Percentiles rank a stretch among this genome's conserved stretches.
phyloP scores from a whole-genome alignment of 2,113 vertebrate species.

The Tragelaphus scriptus region DNA sequence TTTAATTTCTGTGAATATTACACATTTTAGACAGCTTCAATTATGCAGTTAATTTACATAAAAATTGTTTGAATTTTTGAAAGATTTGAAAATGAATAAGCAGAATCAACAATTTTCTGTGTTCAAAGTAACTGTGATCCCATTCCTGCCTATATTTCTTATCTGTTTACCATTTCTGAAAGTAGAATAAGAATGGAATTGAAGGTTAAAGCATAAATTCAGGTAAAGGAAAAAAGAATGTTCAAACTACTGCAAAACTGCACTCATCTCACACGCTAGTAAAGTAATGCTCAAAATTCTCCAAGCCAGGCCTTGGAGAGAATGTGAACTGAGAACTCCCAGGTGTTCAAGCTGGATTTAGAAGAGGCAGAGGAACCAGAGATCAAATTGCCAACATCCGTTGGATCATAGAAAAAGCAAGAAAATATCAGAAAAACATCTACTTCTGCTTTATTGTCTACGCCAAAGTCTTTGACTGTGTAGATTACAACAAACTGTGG shows the following conservation, averaged over 20 bases:
- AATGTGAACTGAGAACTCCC: too few relatives aligned
- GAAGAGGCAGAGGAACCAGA: too few relatives aligned
- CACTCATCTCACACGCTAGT: too few relatives aligned
- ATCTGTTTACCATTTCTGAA: slow-evolving; percentile 5
- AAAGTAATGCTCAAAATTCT: too few relatives aligned
- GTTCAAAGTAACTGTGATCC: neutral
- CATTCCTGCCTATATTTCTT: slow-evolving; percentile 4
- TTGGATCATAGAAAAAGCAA: too few relatives aligned
- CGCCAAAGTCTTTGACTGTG: too few relatives aligned
- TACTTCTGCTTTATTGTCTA: too few relatives aligned
- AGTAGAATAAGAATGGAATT: slow-evolving; percentile 28
- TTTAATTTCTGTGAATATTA: slow-evolving; percentile 22
- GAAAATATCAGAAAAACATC: too few relatives aligned
- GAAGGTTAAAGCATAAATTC: neutral
- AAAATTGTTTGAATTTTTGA: slow-evolving; percentile 27
- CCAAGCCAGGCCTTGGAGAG: too few relatives aligned
- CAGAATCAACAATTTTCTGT: slow-evolving; percentile 8
- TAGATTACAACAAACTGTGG: too few relatives aligned
- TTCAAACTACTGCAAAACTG: neutral
- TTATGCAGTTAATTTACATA: neutral
- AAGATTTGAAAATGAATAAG: slow-evolving; percentile 34
- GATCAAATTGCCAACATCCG: too few relatives aligned
- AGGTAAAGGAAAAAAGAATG: neutral
- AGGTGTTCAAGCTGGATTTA: too few relatives aligned
- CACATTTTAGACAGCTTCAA: slow-evolving; percentile 2